These are phyloP conservation scores for Falco cherrug DNA, from an alignment of 2,797 vertebrate species.

Conservation along the genomic window DNA sequence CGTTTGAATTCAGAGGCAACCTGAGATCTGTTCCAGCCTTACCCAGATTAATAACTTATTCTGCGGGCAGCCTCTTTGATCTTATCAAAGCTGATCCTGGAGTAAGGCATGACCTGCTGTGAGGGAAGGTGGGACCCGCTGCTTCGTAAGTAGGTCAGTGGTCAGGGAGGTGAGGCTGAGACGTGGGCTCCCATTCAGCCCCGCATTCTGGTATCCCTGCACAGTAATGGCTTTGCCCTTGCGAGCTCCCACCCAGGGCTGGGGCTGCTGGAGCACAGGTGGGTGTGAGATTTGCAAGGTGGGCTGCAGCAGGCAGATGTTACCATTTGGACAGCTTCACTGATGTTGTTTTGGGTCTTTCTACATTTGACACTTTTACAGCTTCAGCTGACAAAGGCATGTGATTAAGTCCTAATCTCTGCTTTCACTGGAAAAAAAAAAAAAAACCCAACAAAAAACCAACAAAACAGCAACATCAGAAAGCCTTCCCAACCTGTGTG, in stretches of 20 bases:
- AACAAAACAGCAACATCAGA: neutral
- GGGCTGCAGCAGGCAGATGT: neutral
- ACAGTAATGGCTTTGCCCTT: neutral
- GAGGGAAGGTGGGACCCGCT: neutral
- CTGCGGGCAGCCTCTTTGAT: neutral
- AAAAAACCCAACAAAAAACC: too few species aligned
- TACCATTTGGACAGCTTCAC: neutral
- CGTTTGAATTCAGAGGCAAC: neutral
- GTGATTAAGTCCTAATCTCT: neutral
- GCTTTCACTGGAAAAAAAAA: neutral
- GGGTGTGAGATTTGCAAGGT: neutral
- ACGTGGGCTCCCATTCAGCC: accelerated
- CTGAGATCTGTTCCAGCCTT: neutral
- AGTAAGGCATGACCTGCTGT: neutral
- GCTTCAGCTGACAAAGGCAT: neutral
- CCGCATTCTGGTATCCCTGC: neutral
- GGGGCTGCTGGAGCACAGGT: neutral
- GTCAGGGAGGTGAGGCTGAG: neutral
- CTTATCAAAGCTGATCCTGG: neutral
- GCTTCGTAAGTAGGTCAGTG: neutral
- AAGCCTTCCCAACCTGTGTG: neutral
- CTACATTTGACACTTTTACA: neutral
- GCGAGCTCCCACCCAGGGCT: neutral
- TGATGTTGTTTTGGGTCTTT: neutral
- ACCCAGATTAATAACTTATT: neutral